Conservation (phyloP, 2,113 vertebrate species). For the Tetrax tetrax region DNA sequence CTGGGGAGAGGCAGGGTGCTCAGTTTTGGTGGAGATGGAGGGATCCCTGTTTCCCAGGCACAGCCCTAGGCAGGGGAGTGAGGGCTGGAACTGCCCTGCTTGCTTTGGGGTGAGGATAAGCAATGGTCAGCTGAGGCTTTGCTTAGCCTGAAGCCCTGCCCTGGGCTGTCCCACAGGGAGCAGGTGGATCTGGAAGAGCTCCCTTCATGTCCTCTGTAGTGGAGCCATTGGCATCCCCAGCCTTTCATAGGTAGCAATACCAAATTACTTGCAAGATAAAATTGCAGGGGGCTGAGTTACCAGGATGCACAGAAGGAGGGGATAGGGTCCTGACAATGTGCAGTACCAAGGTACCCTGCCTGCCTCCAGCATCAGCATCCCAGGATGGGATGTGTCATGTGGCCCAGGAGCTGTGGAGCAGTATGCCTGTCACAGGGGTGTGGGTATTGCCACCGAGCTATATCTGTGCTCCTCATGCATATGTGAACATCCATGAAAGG, state of each 20-base stretch:
- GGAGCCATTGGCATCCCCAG: rapidly evolving
- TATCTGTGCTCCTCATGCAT: rapidly evolving
- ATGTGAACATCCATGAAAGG: background rate
- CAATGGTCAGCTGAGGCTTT: rapidly evolving
- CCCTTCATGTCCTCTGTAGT: rapidly evolving
- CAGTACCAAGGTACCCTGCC: too few species aligned
- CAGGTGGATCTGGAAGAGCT: background rate
- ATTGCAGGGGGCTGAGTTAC: rapidly evolving
- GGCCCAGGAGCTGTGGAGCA: too few species aligned
- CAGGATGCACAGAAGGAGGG: background rate
- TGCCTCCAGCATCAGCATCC: background rate
- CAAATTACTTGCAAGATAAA: background rate
- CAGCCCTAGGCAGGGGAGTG: rapidly evolving
- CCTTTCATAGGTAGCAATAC: background rate
- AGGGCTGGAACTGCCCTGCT: background rate
- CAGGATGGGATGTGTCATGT: background rate
- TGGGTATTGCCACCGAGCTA: background rate
- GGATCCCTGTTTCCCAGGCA: background rate
- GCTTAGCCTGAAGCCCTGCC: background rate
- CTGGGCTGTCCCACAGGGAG: rapidly evolving
- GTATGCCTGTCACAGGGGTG: rapidly evolving
- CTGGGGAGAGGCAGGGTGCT: background rate
- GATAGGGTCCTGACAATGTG: background rate
- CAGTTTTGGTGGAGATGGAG: background rate
- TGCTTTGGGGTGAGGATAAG: background rate